Evolutionary conservation across 2,888 invertebrate species (phyloP).

Genomic region (Drosophila glabriapex): DNA sequence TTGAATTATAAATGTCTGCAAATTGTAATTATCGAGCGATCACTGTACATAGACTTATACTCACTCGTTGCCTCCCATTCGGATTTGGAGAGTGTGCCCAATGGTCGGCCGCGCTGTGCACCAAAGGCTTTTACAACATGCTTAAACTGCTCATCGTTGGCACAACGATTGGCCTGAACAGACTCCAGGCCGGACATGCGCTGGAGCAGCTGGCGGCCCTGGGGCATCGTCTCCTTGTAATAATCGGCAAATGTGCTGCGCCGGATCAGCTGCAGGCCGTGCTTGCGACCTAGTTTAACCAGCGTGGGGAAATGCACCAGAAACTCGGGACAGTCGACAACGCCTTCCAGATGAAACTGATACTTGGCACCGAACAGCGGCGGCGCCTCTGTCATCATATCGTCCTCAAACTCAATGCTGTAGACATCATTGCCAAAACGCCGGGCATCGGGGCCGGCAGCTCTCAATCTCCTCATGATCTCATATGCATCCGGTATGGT

Average conservation of each 20-base stretch:
- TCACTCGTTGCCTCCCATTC: conserved; percentile 98
- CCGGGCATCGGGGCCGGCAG: conserved; percentile 84
- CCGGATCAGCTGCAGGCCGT: conserved; percentile 89
- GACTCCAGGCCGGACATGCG: conserved; percentile 93
- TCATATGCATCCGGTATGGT: conserved; percentile 98
- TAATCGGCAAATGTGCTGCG: conserved; percentile 92
- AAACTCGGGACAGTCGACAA: conserved; percentile 99
- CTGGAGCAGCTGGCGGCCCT: conserved; percentile 87
- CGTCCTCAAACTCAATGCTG: conserved; percentile 90
- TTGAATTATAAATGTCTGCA: not conserved
- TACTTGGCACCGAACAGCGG: conserved; percentile 98
- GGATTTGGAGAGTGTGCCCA: conserved; percentile 94
- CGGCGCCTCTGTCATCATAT: conserved; percentile 87
- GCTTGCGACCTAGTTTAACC: conserved; percentile 90
- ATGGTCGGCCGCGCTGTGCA: conserved; percentile 83
- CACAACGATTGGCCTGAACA: conserved; percentile 88
- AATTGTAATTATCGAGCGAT: not conserved
- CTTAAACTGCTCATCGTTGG: conserved; percentile 88
- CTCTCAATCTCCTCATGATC: conserved; percentile 91
- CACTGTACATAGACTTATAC: conserved; percentile 24
- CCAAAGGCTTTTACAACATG: conserved; percentile 88
- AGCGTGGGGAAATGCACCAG: conserved; percentile 96
- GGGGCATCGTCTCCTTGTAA: conserved; percentile 86
- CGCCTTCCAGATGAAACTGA: conserved; percentile 97
- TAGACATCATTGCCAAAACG: conserved; percentile 93